Percentiles rank a stretch among this genome's conserved stretches.
Evolutionary conservation across 2,888 invertebrate genomes (phyloP).

Genomic region (Ornithoptera alexandrae): DNA sequence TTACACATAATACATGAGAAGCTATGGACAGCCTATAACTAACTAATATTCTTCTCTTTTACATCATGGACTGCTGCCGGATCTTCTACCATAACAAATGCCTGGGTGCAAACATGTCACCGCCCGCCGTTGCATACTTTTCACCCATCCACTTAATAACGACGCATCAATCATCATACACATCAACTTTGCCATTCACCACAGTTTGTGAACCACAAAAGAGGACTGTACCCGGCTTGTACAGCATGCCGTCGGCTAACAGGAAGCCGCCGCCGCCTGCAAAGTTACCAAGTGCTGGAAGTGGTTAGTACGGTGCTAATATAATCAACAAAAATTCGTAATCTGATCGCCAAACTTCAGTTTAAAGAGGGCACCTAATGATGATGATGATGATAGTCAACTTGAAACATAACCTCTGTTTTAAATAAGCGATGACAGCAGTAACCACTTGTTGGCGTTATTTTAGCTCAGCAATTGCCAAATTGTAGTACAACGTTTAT

Average conservation of each 20-base stretch:
- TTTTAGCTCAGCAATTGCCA: no score
- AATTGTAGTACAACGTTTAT: no score
- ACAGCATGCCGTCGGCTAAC: conserved; percentile 59
- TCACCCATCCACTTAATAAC: conserved; percentile 16
- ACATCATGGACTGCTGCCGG: conserved; percentile 31
- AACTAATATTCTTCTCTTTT: conserved; percentile 28
- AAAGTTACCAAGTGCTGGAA: conserved; percentile 54
- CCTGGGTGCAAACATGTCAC: conserved; percentile 15
- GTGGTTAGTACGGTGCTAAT: conserved; percentile 52
- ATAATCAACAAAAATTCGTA: no score
- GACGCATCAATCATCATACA: conserved; percentile 9
- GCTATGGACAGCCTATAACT: conserved; percentile 18
- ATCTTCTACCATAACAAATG: conserved; percentile 18
- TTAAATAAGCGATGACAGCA: no score
- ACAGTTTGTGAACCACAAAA: conserved; percentile 66
- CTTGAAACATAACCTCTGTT: no score
- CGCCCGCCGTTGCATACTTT: background rate
- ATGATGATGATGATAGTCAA: no score
- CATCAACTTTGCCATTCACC: conserved; percentile 2
- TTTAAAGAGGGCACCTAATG: no score
- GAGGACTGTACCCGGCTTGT: conserved; percentile 58
- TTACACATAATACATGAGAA: background rate
- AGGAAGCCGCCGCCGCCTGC: conserved; percentile 69
- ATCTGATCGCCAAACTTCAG: no score
- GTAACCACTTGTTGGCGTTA: no score